phyloP scores from a whole-genome alignment of 2,113 vertebrate species.

The Corythoichthys intestinalis region DNA sequence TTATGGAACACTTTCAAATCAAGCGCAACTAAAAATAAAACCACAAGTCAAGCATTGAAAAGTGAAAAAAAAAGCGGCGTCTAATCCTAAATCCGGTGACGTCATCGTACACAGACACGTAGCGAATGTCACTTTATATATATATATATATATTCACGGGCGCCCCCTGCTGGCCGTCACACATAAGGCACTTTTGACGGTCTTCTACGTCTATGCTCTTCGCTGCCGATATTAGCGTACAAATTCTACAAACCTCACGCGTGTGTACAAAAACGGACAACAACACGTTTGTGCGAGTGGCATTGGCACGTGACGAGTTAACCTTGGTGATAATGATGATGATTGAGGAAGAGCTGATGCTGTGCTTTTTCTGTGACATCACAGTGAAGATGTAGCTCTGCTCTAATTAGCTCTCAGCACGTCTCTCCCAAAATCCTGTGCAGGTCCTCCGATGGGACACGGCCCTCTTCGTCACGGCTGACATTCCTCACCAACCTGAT shows the following conservation, averaged over 20 bases:
- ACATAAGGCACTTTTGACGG: constrained; percentile 6
- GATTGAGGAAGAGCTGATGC: background rate
- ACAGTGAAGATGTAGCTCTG: constrained; percentile 36
- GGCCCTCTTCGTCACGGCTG: constrained; percentile 82
- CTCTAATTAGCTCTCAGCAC: constrained; percentile 68
- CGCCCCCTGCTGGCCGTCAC: background rate
- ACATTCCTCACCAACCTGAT: constrained; percentile 85
- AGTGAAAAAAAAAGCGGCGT: background rate
- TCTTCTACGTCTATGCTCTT: background rate
- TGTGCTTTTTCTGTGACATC: constrained; percentile 1
- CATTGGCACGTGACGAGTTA: background rate
- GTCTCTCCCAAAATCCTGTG: constrained; percentile 81
- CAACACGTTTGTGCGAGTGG: background rate
- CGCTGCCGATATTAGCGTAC: background rate
- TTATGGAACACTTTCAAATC: background rate
- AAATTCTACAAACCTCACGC: background rate
- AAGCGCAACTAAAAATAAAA: background rate
- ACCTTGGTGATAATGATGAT: background rate
- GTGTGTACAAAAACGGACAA: background rate
- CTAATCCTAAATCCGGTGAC: background rate
- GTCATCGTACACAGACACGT: background rate
- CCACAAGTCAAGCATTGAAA: background rate
- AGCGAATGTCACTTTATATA: too few species aligned
- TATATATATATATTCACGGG: background rate
- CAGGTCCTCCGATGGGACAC: constrained; percentile 77